Evolutionary conservation across 2,113 vertebrate species (phyloP), one percentile per base, ranked within the genome.

Genomic region (Penelope pileata): DNA sequence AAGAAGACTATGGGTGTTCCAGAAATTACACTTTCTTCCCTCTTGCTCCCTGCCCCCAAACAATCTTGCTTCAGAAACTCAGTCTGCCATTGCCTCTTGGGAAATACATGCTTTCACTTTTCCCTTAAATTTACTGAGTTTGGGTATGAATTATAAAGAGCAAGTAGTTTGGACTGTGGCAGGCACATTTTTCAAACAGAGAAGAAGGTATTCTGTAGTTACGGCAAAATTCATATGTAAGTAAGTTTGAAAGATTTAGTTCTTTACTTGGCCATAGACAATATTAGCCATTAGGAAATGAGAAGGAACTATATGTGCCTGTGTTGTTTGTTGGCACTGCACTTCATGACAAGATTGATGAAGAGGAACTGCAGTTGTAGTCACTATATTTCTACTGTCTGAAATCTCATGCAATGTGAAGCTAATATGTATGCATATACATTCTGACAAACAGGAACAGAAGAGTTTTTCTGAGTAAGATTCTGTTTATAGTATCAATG

Each of bases 171-270:
- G 43, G 62, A 66, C 17, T 36, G 32, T 60, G 78, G 30, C 7
- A 21, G 14, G 9, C 14, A 2, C 12, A 13, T 63, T 63, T 58
- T 67, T 79, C 34, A n/a, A 38, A 17, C 34, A 38, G 59, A 15
- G 50, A 54, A 42, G 13, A 54, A 42, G 13, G 2, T 62, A 27
- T 42, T 89, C 54, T n/a, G 9, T 24, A 50, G 64, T 67, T 84
- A 62, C 0, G 0, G 43, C 3, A 3, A 19, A 48, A 74, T 30
- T 40, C 45, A 16, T 10, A 58, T 9, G 8, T 27, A 62, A 68
- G 11, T 22, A 59, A 62, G 22, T 48, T 60, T 50, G 16, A 54
- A 74, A 70, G 14, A 21, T 42, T 85, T 29, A 32, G 74, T 50
- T 53, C 32, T 68, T 54, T 42, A 45, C 66, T 48, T 32, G 64